Evolutionary conservation across 2,797 vertebrate species (phyloP).

Genomic region (Euthynnus affinis): DNA sequence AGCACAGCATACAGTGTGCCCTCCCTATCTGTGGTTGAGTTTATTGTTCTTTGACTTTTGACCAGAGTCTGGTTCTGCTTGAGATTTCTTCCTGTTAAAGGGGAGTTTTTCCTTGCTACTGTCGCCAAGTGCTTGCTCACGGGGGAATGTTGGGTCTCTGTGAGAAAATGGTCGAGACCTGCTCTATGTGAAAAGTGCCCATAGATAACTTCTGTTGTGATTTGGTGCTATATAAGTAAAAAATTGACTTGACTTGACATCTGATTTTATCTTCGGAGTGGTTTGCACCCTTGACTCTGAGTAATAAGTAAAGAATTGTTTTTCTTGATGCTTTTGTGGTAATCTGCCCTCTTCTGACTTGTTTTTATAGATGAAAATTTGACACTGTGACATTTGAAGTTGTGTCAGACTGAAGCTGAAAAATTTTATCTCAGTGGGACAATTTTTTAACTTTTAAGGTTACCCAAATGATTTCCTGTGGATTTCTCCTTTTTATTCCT

Average conservation of each 20-base stretch:
- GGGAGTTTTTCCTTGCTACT: no score
- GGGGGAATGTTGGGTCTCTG: no score
- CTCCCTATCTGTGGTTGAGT: no score
- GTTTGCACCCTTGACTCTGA: constrained; percentile 1
- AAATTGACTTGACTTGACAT: background rate
- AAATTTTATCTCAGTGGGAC: background rate
- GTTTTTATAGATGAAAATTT: background rate
- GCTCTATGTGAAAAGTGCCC: no score
- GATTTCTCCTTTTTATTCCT: background rate
- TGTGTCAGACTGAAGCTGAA: background rate
- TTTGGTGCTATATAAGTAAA: no score
- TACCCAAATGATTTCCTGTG: background rate
- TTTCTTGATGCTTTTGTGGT: background rate
- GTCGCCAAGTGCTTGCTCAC: no score
- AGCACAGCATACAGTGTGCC: background rate
- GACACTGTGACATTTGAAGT: background rate
- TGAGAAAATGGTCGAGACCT: no score
- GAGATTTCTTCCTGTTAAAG: no score
- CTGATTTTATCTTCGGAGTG: background rate
- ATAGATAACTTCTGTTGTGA: no score
- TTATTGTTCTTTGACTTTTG: background rate
- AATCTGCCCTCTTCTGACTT: background rate
- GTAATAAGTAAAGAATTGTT: background rate
- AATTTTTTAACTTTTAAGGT: background rate
- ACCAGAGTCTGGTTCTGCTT: no score